Conservation (phyloP, 2,888 invertebrate genomes). For the Cantharis rufa region DNA sequence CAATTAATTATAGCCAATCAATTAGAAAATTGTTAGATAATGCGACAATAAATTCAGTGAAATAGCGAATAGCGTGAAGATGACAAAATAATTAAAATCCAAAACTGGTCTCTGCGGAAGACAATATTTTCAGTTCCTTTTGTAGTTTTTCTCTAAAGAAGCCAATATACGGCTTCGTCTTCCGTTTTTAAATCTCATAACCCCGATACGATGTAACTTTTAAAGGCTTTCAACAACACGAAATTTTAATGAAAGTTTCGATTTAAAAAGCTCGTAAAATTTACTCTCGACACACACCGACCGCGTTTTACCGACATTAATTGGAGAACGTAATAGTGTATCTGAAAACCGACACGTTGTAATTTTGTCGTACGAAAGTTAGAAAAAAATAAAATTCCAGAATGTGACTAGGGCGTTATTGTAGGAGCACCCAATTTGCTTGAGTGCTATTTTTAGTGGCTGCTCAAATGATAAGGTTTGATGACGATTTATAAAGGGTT, state of each 20-base stretch:
- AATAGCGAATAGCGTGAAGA: background rate
- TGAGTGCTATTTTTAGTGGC: background rate
- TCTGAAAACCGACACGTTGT: background rate
- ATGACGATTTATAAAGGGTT: background rate
- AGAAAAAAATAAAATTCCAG: background rate
- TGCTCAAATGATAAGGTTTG: background rate
- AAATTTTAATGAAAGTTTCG: background rate
- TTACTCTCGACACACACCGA: background rate
- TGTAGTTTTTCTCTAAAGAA: background rate
- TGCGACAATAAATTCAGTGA: background rate
- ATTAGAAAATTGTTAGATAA: background rate
- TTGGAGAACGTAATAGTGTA: background rate
- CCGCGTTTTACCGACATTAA: background rate
- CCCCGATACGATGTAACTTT: background rate
- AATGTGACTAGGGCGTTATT: background rate
- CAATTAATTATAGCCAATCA: background rate
- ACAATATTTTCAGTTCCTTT: background rate
- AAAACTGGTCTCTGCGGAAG: background rate
- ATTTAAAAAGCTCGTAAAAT: background rate
- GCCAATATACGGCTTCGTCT: background rate
- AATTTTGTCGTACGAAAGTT: background rate
- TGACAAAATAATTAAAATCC: background rate
- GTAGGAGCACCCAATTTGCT: background rate
- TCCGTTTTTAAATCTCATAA: background rate
- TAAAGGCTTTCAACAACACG: background rate